Conservation (phyloP, 1,140 invertebrate species). For the Bombyx mandarina region DNA sequence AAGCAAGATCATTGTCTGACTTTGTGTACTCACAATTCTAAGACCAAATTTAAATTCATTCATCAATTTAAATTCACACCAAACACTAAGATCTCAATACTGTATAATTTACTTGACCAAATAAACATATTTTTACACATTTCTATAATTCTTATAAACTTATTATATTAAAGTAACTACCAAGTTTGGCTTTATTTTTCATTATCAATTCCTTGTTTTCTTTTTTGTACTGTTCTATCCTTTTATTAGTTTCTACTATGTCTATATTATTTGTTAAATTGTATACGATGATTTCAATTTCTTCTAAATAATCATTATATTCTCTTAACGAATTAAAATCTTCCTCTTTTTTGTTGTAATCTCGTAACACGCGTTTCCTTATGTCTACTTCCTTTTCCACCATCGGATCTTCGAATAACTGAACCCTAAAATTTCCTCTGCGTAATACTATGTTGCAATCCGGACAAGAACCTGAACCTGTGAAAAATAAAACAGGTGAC, state of each 20-base stretch:
- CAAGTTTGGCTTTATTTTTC: slow-evolving; percentile 85
- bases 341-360: slow-evolving; percentile 93
- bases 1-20: no score
- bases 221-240: slow-evolving; percentile 94
- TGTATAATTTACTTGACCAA: no score
- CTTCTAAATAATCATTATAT: slow-evolving; percentile 95
- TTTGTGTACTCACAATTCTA: no score
- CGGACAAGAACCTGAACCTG: slow-evolving; percentile 88
- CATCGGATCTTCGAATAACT: slow-evolving; percentile 95
- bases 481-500: slow-evolving; percentile 2
- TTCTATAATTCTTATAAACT: no score
- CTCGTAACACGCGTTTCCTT: slow-evolving; percentile 87
- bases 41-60: no score
- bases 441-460: slow-evolving; percentile 91
- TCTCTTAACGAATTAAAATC: slow-evolving; percentile 86
- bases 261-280: slow-evolving; percentile 95
- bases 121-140: no score
- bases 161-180: slow-evolving; percentile 25
- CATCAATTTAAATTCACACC: no score
- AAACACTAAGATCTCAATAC: no score
- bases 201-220: slow-evolving; percentile 93
- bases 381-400: slow-evolving; percentile 99
- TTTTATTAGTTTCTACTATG: slow-evolving; percentile 89
- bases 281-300: slow-evolving; percentile 91
- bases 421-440: slow-evolving; percentile 92